Evolutionary conservation across 2,888 invertebrate species (phyloP).

Genomic region (Megamerina dolium): DNA sequence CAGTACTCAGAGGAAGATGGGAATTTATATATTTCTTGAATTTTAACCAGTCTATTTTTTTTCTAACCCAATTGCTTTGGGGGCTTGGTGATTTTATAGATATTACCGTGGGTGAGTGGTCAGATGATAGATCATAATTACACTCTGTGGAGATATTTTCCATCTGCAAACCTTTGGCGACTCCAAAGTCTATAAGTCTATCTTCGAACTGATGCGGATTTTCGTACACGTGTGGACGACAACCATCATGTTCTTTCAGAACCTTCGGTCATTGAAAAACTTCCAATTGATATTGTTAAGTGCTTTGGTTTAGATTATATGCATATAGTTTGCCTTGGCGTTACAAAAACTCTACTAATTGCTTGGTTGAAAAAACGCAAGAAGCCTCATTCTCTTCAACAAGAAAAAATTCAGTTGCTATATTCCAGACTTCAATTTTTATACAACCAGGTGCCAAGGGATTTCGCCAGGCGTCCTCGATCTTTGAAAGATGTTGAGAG

Average conservation of each 20-base stretch:
- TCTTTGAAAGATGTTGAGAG: slow-evolving; percentile 5
- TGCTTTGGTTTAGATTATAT: slow-evolving; percentile 13
- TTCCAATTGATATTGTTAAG: slow-evolving; percentile 12
- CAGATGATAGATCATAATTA: too few species aligned
- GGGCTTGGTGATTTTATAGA: too few species aligned
- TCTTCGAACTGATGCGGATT: slow-evolving; percentile 10
- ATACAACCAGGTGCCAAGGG: slow-evolving; percentile 9
- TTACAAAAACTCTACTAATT: slow-evolving; percentile 11
- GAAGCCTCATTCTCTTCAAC: slow-evolving; percentile 4
- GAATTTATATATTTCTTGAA: too few species aligned
- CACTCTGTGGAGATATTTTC: too few species aligned
- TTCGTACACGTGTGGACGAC: slow-evolving; percentile 8
- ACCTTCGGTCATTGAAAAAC: slow-evolving; percentile 8
- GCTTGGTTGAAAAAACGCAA: slow-evolving; percentile 8
- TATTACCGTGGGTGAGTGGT: too few species aligned
- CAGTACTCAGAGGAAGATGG: too few species aligned
- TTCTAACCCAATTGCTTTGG: too few species aligned
- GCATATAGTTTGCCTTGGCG: slow-evolving; percentile 15
- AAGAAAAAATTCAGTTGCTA: slow-evolving; percentile 6
- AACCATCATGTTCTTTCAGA: slow-evolving; percentile 11
- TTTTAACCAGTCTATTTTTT: too few species aligned
- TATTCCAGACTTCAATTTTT: slow-evolving; percentile 11
- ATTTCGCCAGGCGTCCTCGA: slow-evolving; percentile 13
- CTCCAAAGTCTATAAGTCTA: too few species aligned
- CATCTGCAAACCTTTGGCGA: too few species aligned